phyloP scores from a whole-genome alignment of 2,113 vertebrate species.

The Dolichotis patagonum region DNA sequence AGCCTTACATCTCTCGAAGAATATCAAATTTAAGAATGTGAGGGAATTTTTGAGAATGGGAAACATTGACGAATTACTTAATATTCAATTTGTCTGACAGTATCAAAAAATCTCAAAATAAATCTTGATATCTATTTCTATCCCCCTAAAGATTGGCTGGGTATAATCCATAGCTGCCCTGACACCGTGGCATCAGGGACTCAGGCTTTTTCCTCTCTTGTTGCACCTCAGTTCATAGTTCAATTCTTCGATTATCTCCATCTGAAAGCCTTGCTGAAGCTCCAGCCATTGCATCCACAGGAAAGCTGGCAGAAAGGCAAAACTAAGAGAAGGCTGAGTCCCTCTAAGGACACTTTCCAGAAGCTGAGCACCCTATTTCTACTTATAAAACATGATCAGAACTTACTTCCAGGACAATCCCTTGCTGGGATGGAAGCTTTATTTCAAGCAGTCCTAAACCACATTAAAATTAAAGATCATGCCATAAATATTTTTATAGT shows the following conservation, averaged over 20 bases:
- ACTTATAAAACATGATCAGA: not conserved
- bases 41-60: not conserved
- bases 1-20: not conserved
- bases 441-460: not conserved
- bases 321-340: not conserved
- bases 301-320: not conserved
- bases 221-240: not conserved
- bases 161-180: not conserved
- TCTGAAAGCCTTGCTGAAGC: not conserved
- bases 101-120: not conserved
- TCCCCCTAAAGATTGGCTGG: not conserved
- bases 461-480: not conserved
- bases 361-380: not conserved
- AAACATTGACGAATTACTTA: not conserved
- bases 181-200: not conserved
- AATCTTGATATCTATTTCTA: not conserved
- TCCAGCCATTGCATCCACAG: not conserved
- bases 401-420: not conserved
- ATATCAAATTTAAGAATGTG: not conserved
- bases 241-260: not conserved
- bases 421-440: not conserved
- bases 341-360: not conserved
- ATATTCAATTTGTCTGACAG: not conserved
- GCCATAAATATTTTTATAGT: not conserved
- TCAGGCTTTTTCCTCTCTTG: not conserved